These are phyloP conservation scores for Cydia pomonella DNA, from an alignment of 1,140 invertebrate species.

Conservation along the genomic window DNA sequence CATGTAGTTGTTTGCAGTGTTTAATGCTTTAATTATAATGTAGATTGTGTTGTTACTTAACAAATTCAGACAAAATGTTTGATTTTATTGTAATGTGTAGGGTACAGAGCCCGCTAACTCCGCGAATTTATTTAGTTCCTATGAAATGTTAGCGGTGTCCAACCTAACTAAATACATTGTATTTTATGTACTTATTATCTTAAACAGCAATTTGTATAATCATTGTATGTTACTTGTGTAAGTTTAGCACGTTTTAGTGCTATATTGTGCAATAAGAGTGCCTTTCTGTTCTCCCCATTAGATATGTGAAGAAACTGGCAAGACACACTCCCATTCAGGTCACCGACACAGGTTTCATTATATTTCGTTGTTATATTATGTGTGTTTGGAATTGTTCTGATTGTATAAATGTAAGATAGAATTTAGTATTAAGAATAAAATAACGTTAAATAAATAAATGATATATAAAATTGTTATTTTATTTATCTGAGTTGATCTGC, in stretches of 20 bases:
- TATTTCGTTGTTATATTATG: slow-evolving; percentile 35
- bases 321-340: slow-evolving; percentile 12
- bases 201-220: slow-evolving; percentile 39
- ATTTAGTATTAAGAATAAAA: slow-evolving; percentile 53
- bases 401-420: slow-evolving; percentile 63
- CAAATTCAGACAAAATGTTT: neutral
- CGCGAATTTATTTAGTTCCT: neutral
- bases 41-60: slow-evolving; percentile 7
- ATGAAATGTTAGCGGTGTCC: slow-evolving; percentile 12
- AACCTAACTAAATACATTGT: slow-evolving; percentile 7
- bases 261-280: slow-evolving; percentile 35
- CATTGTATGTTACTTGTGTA: slow-evolving; percentile 23
- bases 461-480: slow-evolving; percentile 32
- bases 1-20: slow-evolving; percentile 20
- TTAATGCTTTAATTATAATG: slow-evolving; percentile 6
- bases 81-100: neutral
- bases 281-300: neutral
- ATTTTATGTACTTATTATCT: slow-evolving; percentile 13
- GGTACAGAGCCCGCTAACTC: neutral
- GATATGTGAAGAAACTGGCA: neutral
- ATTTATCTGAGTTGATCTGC: no score
- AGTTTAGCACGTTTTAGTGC: slow-evolving; percentile 73
- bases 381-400: slow-evolving; percentile 60
- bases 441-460: slow-evolving; percentile 71
- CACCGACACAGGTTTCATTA: slow-evolving; percentile 20